A percentile compares a stretch with the other conserved stretches of the same genome.
Evolutionary conservation across 2,113 vertebrate genomes (phyloP).

Genomic region (Catagonus wagneri): DNA sequence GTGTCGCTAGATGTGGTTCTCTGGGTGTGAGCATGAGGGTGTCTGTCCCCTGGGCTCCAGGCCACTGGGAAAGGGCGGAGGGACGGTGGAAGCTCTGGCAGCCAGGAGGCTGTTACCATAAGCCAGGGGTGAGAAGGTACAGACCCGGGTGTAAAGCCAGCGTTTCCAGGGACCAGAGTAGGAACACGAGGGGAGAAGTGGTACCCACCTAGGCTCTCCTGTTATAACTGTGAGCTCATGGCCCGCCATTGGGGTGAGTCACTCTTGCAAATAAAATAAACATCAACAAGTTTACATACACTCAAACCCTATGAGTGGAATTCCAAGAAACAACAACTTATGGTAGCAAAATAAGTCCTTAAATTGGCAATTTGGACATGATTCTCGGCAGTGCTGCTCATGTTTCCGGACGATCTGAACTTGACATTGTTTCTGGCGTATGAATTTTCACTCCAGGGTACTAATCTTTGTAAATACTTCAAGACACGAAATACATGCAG

Average conservation of each 20-base stretch:
- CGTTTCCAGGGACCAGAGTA: too few species aligned
- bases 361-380: neutral
- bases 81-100: neutral
- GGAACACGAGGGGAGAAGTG: rapidly evolving
- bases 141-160: neutral
- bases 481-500: neutral
- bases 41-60: neutral
- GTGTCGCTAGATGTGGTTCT: neutral
- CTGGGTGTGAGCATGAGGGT: rapidly evolving
- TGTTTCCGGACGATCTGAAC: neutral
- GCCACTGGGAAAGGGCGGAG: neutral
- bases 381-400: neutral
- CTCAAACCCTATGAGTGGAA: neutral
- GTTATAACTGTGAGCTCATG: neutral
- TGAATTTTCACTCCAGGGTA: rapidly evolving
- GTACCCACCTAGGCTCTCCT: neutral
- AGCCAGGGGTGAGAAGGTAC: neutral
- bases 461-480: neutral
- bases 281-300: neutral
- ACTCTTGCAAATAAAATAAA: neutral
- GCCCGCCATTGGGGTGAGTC: too few species aligned
- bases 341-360: neutral
- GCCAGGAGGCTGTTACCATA: neutral
- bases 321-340: neutral
- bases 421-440: rapidly evolving